A percentile compares a stretch with the other conserved stretches of the same genome.
Evolutionary conservation across 2,888 invertebrate genomes (phyloP).

Genomic region (Trichopoda pennipes): DNA sequence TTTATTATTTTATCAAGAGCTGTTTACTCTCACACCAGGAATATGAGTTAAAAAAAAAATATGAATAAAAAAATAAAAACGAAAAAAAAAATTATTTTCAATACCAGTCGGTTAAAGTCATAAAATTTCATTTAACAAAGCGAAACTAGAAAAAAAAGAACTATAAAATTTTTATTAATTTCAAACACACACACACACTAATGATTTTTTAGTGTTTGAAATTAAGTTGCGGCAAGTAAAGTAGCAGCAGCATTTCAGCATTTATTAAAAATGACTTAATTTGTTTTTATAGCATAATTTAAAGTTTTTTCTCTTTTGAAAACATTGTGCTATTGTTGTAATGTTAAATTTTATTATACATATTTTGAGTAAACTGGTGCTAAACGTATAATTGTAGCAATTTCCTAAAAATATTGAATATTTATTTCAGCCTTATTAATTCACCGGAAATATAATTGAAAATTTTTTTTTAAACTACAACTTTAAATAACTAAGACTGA

Average conservation of each 20-base stretch:
- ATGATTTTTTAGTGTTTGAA: slow-evolving; percentile 14
- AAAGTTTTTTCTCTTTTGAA: slow-evolving; percentile 23
- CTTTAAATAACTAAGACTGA: not conserved
- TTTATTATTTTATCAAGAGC: slow-evolving; percentile 26
- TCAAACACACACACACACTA: slow-evolving; percentile 37
- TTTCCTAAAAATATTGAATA: slow-evolving; percentile 16
- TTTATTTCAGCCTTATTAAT: not conserved
- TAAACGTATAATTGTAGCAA: slow-evolving; percentile 18
- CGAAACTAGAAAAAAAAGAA: slow-evolving; percentile 49
- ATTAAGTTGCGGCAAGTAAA: slow-evolving; percentile 43
- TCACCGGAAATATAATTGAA: not conserved
- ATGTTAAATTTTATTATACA: slow-evolving; percentile 48
- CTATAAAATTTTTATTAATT: slow-evolving; percentile 53
- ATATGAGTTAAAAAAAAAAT: slow-evolving; percentile 24
- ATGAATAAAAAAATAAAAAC: too few species aligned
- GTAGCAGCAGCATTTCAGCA: too few species aligned
- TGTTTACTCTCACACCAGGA: slow-evolving; percentile 25
- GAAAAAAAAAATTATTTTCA: slow-evolving; percentile 19
- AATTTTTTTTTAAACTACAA: not conserved
- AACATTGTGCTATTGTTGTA: slow-evolving; percentile 16
- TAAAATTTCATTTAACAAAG: slow-evolving; percentile 61
- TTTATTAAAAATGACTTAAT: slow-evolving; percentile 55
- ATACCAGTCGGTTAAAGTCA: slow-evolving; percentile 52
- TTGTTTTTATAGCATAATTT: slow-evolving; percentile 64
- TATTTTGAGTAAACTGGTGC: slow-evolving; percentile 8